Percentiles rank a stretch among this genome's conserved stretches.
phyloP scores from a whole-genome alignment of 2,113 vertebrate species.

The Odontophorus gujanensis region DNA sequence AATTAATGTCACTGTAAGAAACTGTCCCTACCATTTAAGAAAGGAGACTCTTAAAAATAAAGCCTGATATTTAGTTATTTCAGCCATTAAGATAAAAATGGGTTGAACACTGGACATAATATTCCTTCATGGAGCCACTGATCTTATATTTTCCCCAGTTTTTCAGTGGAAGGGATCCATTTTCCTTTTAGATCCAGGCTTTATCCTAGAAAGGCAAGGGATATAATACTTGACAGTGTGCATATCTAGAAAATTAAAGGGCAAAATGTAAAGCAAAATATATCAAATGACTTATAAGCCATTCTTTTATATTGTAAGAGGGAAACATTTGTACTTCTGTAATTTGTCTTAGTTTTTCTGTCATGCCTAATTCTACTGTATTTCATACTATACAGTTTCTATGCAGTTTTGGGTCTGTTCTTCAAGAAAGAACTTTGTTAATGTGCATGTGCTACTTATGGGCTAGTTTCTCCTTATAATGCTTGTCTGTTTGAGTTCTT shows the following conservation, averaged over 20 bases:
- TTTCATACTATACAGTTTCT: not conserved
- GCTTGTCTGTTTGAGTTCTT: not conserved
- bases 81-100: not conserved
- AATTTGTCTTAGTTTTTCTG: not conserved
- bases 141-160: not conserved
- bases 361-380: not conserved
- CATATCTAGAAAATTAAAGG: slow-evolving; percentile 10
- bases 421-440: not conserved
- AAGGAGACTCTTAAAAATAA: not conserved
- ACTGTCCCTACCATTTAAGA: not conserved
- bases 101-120: not conserved
- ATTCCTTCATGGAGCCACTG: not conserved
- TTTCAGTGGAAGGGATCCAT: not conserved
- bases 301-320: not conserved
- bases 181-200: not conserved
- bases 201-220: not conserved
- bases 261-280: not conserved
- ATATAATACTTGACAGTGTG: not conserved
- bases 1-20: not conserved
- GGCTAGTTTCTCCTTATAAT: not conserved
- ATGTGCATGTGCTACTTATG: not conserved
- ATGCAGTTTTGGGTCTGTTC: not conserved
- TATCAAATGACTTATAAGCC: not conserved
- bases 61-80: not conserved
- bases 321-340: not conserved